Evolutionary conservation across 2,797 vertebrate species (phyloP).

Genomic region (Aotus griseimembra): DNA sequence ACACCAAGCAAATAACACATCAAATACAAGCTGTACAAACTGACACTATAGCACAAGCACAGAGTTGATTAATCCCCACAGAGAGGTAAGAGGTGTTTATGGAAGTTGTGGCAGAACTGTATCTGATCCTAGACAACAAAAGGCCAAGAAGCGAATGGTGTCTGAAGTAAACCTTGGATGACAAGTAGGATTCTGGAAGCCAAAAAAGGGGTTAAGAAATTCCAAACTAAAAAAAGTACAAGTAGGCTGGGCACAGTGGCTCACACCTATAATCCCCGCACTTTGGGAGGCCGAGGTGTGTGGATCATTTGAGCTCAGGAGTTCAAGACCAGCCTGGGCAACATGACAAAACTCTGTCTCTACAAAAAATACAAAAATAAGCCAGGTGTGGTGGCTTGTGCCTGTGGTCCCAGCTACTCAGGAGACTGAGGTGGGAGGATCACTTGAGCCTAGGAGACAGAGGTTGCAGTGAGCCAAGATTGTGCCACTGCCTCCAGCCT

Average conservation of each 20-base stretch:
- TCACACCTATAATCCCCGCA: background rate
- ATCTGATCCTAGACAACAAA: background rate
- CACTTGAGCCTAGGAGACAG: background rate
- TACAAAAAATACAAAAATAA: background rate
- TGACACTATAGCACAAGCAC: background rate
- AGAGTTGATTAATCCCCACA: background rate
- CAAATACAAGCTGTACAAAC: background rate
- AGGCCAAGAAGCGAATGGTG: background rate
- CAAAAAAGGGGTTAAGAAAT: constrained; percentile 12
- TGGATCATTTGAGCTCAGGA: background rate
- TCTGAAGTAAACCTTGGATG: background rate
- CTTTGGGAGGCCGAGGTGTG: background rate
- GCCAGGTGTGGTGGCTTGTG: background rate
- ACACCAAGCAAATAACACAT: constrained; percentile 17
- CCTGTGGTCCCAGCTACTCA: background rate
- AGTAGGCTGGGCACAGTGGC: background rate
- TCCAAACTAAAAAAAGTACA: background rate
- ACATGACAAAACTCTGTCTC: background rate
- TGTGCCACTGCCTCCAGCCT: background rate
- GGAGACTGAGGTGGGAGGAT: background rate
- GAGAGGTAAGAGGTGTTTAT: background rate
- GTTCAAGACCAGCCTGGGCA: background rate
- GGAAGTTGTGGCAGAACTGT: background rate
- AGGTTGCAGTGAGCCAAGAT: background rate
- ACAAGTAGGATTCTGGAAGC: background rate